Percentiles rank a stretch among this genome's conserved stretches.
phyloP scores from a whole-genome alignment of 1,140 invertebrate genomes.

The Trichogramma pretiosum region DNA sequence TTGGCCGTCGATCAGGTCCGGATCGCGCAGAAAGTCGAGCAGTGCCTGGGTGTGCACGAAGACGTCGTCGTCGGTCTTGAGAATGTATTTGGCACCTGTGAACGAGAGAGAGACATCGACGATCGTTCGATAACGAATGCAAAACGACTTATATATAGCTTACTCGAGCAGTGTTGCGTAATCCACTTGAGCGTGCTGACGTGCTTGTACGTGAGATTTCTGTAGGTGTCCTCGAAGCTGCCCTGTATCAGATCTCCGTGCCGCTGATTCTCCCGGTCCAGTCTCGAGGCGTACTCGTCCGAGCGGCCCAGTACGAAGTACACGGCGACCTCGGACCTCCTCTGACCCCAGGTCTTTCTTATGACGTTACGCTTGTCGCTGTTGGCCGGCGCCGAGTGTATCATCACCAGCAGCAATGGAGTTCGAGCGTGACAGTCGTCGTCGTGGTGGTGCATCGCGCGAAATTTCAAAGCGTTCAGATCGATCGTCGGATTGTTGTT shows the following conservation, averaged over 20 bases:
- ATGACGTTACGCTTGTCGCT: conserved; percentile 51
- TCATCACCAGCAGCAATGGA: conserved; percentile 52
- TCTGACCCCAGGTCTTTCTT: conserved; percentile 58
- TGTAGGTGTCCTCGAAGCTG: conserved; percentile 67
- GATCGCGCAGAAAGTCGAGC: conserved; percentile 52
- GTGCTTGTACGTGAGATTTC: conserved; percentile 82
- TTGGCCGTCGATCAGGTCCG: conserved; percentile 51
- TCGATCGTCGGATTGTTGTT: conserved; percentile 47
- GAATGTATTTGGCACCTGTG: conserved; percentile 59
- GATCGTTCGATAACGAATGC: background rate
- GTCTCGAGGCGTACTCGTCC: conserved; percentile 37
- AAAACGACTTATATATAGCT: conserved; percentile 6
- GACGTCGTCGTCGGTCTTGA: conserved; percentile 73
- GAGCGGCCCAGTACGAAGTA: conserved; percentile 63
- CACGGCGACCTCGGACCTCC: conserved; percentile 40
- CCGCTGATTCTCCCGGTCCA: conserved; percentile 52
- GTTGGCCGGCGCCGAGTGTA: conserved; percentile 61
- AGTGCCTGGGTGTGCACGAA: conserved; percentile 64
- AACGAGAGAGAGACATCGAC: conserved; percentile 19
- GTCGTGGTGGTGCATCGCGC: conserved; percentile 47
- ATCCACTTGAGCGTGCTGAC: conserved; percentile 74
- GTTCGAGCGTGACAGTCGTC: conserved; percentile 42
- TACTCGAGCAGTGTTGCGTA: conserved; percentile 54
- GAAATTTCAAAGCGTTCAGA: conserved; percentile 50
- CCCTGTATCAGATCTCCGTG: conserved; percentile 70